Conservation (phyloP, 2,113 vertebrate species). For the Prinia subflava region DNA sequence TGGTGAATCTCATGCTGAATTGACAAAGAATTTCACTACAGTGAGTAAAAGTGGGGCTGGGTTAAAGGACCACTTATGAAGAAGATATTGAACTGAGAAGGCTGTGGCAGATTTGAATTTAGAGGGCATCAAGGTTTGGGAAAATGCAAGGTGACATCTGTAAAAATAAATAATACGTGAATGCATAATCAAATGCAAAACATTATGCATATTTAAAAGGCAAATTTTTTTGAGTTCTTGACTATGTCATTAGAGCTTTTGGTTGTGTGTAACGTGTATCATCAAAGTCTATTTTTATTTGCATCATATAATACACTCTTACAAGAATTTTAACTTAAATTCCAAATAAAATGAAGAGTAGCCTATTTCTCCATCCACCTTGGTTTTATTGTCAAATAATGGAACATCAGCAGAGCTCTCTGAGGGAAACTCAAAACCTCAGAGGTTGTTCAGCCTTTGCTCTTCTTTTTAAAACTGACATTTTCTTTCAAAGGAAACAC, state of each 20-base stretch:
- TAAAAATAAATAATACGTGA: not conserved
- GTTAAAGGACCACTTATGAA: not conserved
- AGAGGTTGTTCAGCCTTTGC: not conserved
- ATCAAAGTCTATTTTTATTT: not conserved
- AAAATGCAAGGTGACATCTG: not conserved
- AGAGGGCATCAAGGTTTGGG: not conserved
- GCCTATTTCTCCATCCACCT: not conserved
- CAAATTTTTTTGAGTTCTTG: not conserved
- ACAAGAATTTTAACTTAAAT: not conserved
- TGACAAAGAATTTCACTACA: not conserved
- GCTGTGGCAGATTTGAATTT: not conserved
- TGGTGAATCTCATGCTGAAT: not conserved
- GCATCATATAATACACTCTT: not conserved
- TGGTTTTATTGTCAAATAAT: not conserved
- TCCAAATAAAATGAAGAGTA: not conserved
- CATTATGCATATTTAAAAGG: not conserved
- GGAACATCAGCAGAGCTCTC: not conserved
- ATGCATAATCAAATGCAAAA: not conserved
- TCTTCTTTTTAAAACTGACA: not conserved
- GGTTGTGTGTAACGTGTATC: not conserved
- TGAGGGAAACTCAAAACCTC: not conserved
- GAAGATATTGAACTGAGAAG: not conserved
- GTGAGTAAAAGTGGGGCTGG: not conserved
- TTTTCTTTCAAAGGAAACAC: not conserved
- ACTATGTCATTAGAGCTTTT: not conserved